phyloP scores from a whole-genome alignment of 2,797 vertebrate genomes.

The Falco berigora region DNA sequence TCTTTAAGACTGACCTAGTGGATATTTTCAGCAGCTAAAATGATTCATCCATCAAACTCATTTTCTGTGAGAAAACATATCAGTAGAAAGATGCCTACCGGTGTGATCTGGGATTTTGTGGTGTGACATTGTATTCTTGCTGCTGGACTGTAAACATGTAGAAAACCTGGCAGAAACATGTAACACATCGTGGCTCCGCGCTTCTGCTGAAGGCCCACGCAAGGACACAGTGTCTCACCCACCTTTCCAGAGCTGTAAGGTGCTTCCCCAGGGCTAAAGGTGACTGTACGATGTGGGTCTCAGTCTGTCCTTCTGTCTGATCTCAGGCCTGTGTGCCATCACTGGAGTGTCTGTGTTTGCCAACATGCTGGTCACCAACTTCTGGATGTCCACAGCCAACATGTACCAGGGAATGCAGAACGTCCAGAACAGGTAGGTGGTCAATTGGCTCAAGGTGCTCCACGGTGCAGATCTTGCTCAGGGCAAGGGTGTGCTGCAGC shows the following conservation, averaged over 20 bases:
- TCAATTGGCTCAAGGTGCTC: neutral
- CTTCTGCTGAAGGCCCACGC: neutral
- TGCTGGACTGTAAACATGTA: neutral
- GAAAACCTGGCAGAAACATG: neutral
- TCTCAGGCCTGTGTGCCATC: constrained; percentile 83
- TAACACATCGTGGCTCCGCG: rapidly evolving
- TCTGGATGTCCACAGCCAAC: constrained; percentile 78
- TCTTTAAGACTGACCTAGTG: neutral
- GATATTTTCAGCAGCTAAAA: neutral
- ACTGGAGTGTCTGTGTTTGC: constrained; percentile 89
- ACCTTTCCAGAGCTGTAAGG: neutral
- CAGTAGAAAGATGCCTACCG: neutral
- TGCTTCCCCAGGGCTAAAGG: neutral
- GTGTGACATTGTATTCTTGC: neutral
- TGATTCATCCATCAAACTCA: neutral
- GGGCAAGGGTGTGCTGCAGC: neutral
- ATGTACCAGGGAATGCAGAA: constrained; percentile 72
- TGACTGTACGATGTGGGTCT: neutral
- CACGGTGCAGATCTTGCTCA: neutral
- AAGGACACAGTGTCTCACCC: neutral
- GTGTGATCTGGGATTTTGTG: neutral
- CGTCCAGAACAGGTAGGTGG: constrained; percentile 74
- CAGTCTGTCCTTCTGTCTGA: neutral
- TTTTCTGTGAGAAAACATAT: neutral
- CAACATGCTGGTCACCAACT: constrained; percentile 90